phyloP scores from a whole-genome alignment of 2,113 vertebrate species.

The Quiscalus mexicanus region DNA sequence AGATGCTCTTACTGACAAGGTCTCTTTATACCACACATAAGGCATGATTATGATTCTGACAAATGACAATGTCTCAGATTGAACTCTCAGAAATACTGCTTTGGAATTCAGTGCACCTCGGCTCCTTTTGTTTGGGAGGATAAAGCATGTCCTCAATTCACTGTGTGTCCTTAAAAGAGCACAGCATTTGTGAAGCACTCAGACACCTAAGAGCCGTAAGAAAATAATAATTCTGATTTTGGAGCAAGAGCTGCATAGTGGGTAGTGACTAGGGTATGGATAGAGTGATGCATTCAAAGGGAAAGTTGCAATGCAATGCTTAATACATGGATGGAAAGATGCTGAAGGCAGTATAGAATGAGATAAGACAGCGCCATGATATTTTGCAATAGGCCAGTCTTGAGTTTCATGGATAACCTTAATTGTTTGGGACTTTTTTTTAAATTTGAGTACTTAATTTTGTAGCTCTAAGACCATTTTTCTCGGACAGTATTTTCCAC shows the following conservation, averaged over 20 bases:
- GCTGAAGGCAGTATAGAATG: neutral
- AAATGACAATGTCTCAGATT: neutral
- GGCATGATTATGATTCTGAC: neutral
- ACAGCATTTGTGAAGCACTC: neutral
- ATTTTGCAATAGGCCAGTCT: neutral
- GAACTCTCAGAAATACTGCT: neutral
- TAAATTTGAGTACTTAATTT: neutral
- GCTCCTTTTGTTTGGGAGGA: neutral
- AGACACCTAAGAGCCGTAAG: neutral
- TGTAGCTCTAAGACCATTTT: neutral
- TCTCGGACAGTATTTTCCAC: neutral
- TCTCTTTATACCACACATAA: neutral
- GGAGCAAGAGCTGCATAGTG: neutral
- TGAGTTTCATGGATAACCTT: neutral
- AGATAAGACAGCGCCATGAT: neutral
- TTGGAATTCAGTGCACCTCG: neutral
- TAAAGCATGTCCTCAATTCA: neutral
- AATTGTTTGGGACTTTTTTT: neutral
- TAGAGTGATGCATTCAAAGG: neutral
- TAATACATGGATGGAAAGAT: neutral
- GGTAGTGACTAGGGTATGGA: neutral
- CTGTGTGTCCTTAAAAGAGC: neutral
- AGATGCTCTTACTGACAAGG: neutral
- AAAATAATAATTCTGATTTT: neutral
- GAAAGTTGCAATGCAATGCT: neutral